These are phyloP conservation scores for Diadema setosum DNA, from an alignment of 35 echinoderm and acorn worm species.

Conservation along the genomic window DNA sequence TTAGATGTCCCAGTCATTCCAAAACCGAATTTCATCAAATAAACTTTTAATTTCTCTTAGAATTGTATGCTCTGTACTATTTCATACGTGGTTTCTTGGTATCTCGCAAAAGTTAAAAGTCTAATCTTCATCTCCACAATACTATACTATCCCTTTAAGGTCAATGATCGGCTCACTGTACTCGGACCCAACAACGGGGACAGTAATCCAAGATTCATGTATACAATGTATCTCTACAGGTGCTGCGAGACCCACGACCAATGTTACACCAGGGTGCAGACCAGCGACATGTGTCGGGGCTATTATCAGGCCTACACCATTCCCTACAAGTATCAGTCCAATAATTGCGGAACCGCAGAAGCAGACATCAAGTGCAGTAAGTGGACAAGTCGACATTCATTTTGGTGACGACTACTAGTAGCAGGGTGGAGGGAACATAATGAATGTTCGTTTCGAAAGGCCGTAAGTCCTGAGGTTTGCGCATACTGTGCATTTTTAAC, in stretches of 20 bases:
- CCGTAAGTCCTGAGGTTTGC: background rate
- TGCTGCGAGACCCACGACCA: slow-evolving; percentile 67
- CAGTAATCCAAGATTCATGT: background rate
- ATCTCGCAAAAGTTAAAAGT: too few species aligned
- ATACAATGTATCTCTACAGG: background rate
- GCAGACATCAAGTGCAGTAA: slow-evolving; percentile 58
- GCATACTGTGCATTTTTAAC: background rate
- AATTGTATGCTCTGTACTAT: too few species aligned
- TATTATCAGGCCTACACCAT: slow-evolving; percentile 61
- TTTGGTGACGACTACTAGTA: background rate
- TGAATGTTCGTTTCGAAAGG: background rate
- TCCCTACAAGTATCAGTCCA: slow-evolving; percentile 25
- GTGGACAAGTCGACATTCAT: slow-evolving; percentile 3
- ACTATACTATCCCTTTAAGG: too few species aligned
- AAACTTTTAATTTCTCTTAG: too few species aligned
- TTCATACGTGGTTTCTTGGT: too few species aligned
- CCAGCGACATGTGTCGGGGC: slow-evolving; percentile 41
- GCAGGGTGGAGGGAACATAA: too few species aligned
- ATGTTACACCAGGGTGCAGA: slow-evolving; percentile 58
- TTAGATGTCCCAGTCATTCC: too few species aligned
- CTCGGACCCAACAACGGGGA: background rate
- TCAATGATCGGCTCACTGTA: too few species aligned
- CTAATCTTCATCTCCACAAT: too few species aligned
- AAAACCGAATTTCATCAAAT: too few species aligned
- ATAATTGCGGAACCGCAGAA: background rate